Evolutionary conservation across 2,888 invertebrate species (phyloP).

Genomic region (Clivina fossor): DNA sequence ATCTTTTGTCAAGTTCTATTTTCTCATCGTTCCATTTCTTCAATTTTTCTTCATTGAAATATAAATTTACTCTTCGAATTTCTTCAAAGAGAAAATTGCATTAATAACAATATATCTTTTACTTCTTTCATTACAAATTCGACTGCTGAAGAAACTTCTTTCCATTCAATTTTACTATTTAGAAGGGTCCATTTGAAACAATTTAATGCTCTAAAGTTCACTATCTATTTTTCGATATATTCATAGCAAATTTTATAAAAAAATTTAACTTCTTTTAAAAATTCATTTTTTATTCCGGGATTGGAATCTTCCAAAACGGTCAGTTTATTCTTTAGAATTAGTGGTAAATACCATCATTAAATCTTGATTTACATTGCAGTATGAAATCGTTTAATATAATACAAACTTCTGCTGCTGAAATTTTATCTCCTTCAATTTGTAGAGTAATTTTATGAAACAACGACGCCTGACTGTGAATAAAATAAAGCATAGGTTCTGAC

Average conservation of each 20-base stretch:
- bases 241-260: slow-evolving; percentile 32
- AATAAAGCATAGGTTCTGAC: slow-evolving; percentile 40
- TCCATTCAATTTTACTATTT: no score
- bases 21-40: no score
- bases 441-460: slow-evolving; percentile 34
- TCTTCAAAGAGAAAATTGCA: no score
- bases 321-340: slow-evolving; percentile 58
- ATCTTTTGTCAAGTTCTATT: no score
- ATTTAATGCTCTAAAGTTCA: slow-evolving; percentile 12
- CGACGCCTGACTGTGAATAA: slow-evolving; percentile 41
- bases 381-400: slow-evolving; percentile 37
- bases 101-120: no score
- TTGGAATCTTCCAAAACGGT: slow-evolving; percentile 53
- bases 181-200: no score
- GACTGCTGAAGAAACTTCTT: no score
- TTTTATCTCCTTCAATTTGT: slow-evolving; percentile 36
- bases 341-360: slow-evolving; percentile 48
- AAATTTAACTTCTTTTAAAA: slow-evolving; percentile 30
- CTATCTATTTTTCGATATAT: slow-evolving; percentile 30
- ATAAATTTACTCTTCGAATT: no score
- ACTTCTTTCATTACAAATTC: no score
- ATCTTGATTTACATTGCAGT: slow-evolving; percentile 38
- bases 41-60: no score
- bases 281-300: slow-evolving; percentile 28
- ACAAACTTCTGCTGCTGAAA: slow-evolving; percentile 40